Base-by-base conservation (phyloP, 1,140 invertebrate genomes). In the Elysia chlorotica region DNA sequence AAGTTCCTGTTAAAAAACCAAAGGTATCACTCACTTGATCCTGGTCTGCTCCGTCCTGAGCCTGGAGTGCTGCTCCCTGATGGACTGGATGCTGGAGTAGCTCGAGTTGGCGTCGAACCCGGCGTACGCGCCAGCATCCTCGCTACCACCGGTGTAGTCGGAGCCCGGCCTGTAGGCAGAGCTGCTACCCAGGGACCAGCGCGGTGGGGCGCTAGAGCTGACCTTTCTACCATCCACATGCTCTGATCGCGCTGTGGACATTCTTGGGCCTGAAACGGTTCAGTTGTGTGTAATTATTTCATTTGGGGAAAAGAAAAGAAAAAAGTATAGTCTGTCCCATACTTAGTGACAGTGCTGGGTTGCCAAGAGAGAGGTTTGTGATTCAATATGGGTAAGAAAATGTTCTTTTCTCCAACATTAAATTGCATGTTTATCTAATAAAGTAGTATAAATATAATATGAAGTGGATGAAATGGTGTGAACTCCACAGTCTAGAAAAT, bases 61-160 rank as follows among this genome's bases (percentile, higher is more conserved):
- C 23, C 59, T 56, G 21, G 59, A 71, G 33, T 71, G 69, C 30
- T 71, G 14, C 4, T 71, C 69, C 33, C n/a, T 33, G 56, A 82
- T 83, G 54, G 74, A 68, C n/a, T 75, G 54, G 61, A 77, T 71
- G 69, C 82, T 85, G n/a, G 81, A 81, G n/a, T 77, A 63, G 73
- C 79, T 84, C 31, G 77, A 74, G 33, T 71, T 80, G 57, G 81
- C 81, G 21, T 78, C 74, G 70, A 81, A 83, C 0, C 78, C 82
- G 54, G 82, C 79, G 76, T 38, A 48, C n/a, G 30, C 63, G 28
- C 33, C 69, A 1, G 28, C 59, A 48, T 41, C 56, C 23, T 3
- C 21, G 23, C n/a, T n/a, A 25, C n/a, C 23, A 59, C 53, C 23
- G 14, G n/a, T 25, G 41, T n/a, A n/a, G n/a, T n/a, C n/a, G 28